A percentile compares a stretch with the other conserved stretches of the same genome.
phyloP scores from a whole-genome alignment of 2,888 invertebrate genomes.

The Drosophila hamatofila region DNA sequence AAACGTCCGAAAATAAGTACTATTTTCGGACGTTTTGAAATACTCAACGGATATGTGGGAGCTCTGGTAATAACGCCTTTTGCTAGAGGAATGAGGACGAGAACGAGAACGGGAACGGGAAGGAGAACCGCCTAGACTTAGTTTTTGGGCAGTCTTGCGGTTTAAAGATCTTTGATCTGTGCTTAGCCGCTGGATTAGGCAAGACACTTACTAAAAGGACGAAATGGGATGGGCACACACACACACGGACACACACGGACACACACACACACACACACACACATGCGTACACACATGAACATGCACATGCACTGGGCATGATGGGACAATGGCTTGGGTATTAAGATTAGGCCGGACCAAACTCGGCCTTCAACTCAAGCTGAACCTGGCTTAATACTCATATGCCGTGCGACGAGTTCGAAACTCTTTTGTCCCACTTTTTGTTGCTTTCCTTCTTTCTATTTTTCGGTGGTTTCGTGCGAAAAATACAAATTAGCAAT shows the following conservation, averaged over 20 bases:
- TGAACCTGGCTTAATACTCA: constrained; percentile 70
- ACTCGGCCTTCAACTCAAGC: constrained; percentile 45
- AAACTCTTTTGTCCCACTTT: constrained; percentile 55
- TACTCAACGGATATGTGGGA: too few relatives aligned
- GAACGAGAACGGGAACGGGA: not conserved
- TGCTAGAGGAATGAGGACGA: not conserved
- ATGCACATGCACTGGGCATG: constrained; percentile 33
- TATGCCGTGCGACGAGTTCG: constrained; percentile 43
- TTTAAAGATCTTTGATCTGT: constrained; percentile 77
- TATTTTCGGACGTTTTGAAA: too few relatives aligned
- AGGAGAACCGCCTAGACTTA: constrained; percentile 35
- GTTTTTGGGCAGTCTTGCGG: constrained; percentile 57
- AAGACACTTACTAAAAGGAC: constrained; percentile 65
- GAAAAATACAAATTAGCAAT: constrained; percentile 65
- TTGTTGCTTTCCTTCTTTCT: not conserved
- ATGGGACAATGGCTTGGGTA: constrained; percentile 51
- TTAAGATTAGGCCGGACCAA: constrained; percentile 52
- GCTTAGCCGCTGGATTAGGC: constrained; percentile 75
- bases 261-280: constrained; percentile 51
- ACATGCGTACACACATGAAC: constrained; percentile 32
- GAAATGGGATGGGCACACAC: constrained; percentile 43
- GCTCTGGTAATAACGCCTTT: constrained; percentile 36
- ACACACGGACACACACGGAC: constrained; percentile 32
- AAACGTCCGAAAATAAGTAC: too few relatives aligned
- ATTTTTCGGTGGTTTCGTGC: constrained; percentile 56